Evolutionary conservation across 2,888 invertebrate species (phyloP).

Genomic region (Leucophenga maculata): DNA sequence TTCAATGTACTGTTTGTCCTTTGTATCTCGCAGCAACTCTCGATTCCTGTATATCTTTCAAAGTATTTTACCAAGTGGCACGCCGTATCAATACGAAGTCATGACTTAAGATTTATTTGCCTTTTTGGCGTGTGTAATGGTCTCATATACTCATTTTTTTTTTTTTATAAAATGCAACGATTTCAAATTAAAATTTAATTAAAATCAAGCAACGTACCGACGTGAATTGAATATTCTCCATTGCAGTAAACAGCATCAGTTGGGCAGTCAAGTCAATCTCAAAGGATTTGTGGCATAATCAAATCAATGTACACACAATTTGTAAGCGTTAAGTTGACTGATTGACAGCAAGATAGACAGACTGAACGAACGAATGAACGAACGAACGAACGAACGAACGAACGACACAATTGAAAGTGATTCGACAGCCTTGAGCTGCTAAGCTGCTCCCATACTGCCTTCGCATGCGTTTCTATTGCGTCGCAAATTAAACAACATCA

Average conservation of each 20-base stretch:
- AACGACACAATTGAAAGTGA: too few species aligned
- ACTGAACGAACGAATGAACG: not conserved
- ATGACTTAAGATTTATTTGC: conserved; percentile 25
- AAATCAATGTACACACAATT: conserved; percentile 7
- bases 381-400: too few species aligned
- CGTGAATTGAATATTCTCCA: not conserved
- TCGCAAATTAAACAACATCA: not conserved
- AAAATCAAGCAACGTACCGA: not conserved
- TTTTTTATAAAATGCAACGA: too few species aligned
- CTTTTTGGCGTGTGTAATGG: conserved; percentile 12
- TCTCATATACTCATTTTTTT: not conserved
- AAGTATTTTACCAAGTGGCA: not conserved
- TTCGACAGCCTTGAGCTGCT: too few species aligned
- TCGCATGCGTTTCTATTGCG: not conserved
- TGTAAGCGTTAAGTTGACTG: conserved; percentile 6
- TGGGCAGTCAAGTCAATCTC: not conserved
- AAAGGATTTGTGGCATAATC: conserved; percentile 13
- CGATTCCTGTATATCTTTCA: too few species aligned
- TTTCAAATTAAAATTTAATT: not conserved
- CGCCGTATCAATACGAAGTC: conserved; percentile 15
- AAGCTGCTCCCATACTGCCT: too few species aligned
- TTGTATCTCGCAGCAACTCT: not conserved
- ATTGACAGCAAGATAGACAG: not conserved
- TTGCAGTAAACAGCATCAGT: too few species aligned
- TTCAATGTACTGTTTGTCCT: not conserved